These are phyloP conservation scores for Camelus dromedarius DNA, from an alignment of 2,113 vertebrate genomes.

Conservation along the genomic window DNA sequence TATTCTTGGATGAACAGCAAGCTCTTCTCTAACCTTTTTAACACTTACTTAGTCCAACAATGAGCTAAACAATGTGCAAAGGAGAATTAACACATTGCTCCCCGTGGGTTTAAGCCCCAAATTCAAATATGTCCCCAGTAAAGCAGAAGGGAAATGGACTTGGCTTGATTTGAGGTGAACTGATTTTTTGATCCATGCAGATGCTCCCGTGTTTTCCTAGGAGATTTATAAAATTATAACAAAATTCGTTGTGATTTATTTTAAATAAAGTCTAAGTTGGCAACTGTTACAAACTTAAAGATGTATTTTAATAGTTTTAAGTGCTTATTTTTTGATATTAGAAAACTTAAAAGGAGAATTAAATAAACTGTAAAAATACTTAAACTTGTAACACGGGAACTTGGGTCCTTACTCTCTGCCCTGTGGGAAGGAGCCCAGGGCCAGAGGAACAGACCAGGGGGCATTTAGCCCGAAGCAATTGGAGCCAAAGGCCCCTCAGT, in stretches of 20 bases:
- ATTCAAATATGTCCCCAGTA: not conserved
- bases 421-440: not conserved
- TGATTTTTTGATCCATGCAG: not conserved
- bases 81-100: not conserved
- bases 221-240: not conserved
- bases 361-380: not conserved
- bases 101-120: not conserved
- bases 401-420: not conserved
- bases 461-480: not conserved
- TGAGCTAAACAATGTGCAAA: not conserved
- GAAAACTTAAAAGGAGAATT: not conserved
- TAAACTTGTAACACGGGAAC: not conserved
- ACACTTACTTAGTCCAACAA: not conserved
- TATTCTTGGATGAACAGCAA: not conserved
- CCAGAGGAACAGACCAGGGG: not conserved
- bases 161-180: not conserved
- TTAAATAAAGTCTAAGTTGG: not conserved
- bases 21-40: not conserved
- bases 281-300: not conserved
- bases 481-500: accelerated
- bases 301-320: not conserved
- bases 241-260: not conserved
- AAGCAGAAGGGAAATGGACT: not conserved
- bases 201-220: not conserved
- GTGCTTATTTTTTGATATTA: not conserved